phyloP scores from a whole-genome alignment of 53 echinoderm and acorn worm species.

The Apostichopus leukothele region DNA sequence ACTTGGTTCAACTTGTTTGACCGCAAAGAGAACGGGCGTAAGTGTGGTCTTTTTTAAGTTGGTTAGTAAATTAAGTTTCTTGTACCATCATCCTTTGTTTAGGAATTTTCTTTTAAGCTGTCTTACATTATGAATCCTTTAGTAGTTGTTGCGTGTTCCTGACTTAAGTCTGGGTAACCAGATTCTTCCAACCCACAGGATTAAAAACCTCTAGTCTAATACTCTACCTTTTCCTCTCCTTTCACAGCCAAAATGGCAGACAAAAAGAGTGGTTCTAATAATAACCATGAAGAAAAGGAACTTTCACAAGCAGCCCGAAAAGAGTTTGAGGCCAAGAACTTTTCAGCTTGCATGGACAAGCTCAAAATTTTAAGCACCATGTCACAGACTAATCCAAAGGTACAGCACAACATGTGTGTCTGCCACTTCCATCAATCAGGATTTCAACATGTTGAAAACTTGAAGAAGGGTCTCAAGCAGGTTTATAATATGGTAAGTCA shows the following conservation, averaged over 20 bases:
- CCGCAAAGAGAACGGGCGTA: too few relatives aligned
- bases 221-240: neutral
- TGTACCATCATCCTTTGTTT: too few relatives aligned
- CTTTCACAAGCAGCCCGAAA: conserved; percentile 63
- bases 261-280: conserved; percentile 50
- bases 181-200: too few relatives aligned
- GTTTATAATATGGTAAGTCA: conserved; percentile 73
- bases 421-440: conserved; percentile 86
- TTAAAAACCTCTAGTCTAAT: too few relatives aligned
- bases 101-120: too few relatives aligned
- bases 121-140: too few relatives aligned
- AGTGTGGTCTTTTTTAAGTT: too few relatives aligned
- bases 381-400: conserved; percentile 68
- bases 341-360: conserved; percentile 76
- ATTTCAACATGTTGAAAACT: conserved; percentile 78
- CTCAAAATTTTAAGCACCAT: conserved; percentile 63
- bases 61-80: too few relatives aligned
- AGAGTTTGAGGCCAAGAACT: conserved; percentile 83
- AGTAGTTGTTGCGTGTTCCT: too few relatives aligned
- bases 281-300: conserved; percentile 80
- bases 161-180: too few relatives aligned
- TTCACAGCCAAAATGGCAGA: conserved; percentile 6
- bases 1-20: too few relatives aligned
- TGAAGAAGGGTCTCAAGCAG: conserved; percentile 73
- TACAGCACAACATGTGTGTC: conserved; percentile 80